A percentile compares a stretch with the other conserved stretches of the same genome.
phyloP scores from a whole-genome alignment of 2,888 invertebrate species.

The Alentia gelatinosa region DNA sequence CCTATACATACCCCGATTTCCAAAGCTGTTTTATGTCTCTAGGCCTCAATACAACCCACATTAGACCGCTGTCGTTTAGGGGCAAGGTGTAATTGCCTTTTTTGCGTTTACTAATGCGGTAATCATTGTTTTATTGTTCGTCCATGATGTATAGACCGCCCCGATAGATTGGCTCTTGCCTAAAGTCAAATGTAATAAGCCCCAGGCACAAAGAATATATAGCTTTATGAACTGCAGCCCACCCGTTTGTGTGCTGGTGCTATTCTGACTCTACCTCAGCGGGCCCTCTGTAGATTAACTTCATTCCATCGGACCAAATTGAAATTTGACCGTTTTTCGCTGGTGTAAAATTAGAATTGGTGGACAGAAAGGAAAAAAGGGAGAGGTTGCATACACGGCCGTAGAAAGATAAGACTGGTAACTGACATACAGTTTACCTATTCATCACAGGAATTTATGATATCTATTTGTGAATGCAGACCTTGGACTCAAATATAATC shows the following conservation, averaged over 20 bases:
- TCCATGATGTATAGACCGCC: neutral
- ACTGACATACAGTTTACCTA: neutral
- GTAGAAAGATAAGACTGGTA: neutral
- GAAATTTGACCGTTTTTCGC: neutral
- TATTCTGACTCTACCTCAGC: neutral
- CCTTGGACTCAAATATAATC: slow-evolving; percentile 6
- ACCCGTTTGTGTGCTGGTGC: neutral
- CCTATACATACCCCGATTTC: neutral
- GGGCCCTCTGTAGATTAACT: neutral
- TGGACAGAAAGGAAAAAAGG: too few species aligned
- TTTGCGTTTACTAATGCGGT: slow-evolving; percentile 27
- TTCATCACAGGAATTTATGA: slow-evolving; percentile 10
- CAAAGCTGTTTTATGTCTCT: slow-evolving; percentile 10
- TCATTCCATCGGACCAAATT: neutral
- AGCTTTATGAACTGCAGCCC: neutral
- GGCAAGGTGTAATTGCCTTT: slow-evolving; percentile 32
- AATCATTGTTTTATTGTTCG: slow-evolving; percentile 44
- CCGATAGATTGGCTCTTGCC: neutral
- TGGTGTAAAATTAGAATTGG: neutral
- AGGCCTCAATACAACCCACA: slow-evolving; percentile 31
- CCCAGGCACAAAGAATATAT: slow-evolving; percentile 10
- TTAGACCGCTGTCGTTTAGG: neutral
- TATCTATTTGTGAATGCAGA: neutral
- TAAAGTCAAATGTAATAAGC: slow-evolving; percentile 34
- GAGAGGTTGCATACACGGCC: neutral